Base-by-base conservation (phyloP, 2,797 vertebrate species). In the Aeoliscus strigatus region DNA sequence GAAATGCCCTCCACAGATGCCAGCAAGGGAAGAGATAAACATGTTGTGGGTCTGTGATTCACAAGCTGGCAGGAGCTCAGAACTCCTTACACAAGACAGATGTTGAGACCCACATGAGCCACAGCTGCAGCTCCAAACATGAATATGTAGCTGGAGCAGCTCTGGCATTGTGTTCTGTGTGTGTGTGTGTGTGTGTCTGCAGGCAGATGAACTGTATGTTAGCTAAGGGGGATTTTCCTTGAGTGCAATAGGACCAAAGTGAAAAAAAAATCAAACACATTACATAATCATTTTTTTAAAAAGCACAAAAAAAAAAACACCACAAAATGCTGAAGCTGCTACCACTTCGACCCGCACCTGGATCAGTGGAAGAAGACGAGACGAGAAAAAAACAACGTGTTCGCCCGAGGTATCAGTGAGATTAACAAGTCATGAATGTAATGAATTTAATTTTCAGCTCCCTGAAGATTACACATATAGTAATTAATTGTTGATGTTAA, bases 1-100 rank as follows among this genome's bases (percentile, higher is more conserved):
- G 74, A 86, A 85, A 83, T 82, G 67, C 77, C 78, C 75, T 75
- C 54, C 48, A 69, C 21, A 14, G 54, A 75, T 72, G 73, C 66
- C 70, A 82, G 79, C 42, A 41, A 65, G 66, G 63, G 51, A 73
- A 65, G 68, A 62, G 68, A 75, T 83, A 83, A 87, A 84, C 78
- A 82, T 65, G 55, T 69, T 47, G 56, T 41, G 56, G 51, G 53
- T 62, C 57, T 16, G 64, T 73, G 68, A 72, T 75, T 81, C 75
- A 68, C 67, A 62, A 44, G 44, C 65, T 77, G 66, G 79, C 65
- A 53, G 47, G 39, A 50, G 58, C 61, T 68, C 64, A 79, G 70
- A 61, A 66, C 61, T 55, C 38, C 32, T 82, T 66, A 76, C 73
- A 73, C 59, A 70, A 71, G 76, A 64, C 81, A 83, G 81, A 85